Evolutionary conservation across 2,797 vertebrate species (phyloP).

Genomic region (Triplophysa yarkandensis): DNA sequence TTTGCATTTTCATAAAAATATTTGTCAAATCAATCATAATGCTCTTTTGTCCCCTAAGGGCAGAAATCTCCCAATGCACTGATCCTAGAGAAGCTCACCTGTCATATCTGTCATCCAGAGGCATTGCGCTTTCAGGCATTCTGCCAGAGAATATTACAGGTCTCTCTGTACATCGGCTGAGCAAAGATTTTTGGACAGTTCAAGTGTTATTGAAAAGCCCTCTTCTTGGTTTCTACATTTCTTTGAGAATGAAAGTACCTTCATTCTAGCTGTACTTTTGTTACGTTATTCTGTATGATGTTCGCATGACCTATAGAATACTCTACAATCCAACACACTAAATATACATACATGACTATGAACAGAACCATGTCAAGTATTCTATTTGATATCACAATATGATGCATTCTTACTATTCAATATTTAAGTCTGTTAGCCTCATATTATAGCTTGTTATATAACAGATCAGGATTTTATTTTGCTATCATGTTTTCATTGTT

Average conservation of each 20-base stretch:
- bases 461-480: too few relatives aligned
- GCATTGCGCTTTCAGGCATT: background rate
- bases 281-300: background rate
- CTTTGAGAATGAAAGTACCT: background rate
- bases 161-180: constrained; percentile 6
- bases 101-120: constrained; percentile 10
- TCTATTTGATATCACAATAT: too few relatives aligned
- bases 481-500: too few relatives aligned
- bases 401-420: too few relatives aligned
- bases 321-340: too few relatives aligned
- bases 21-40: background rate
- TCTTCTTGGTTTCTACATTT: background rate
- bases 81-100: background rate
- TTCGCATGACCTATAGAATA: background rate
- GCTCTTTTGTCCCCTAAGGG: background rate
- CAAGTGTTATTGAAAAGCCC: background rate
- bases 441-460: too few relatives aligned
- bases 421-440: too few relatives aligned
- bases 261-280: background rate
- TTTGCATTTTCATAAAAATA: background rate
- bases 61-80: background rate
- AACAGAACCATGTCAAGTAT: too few relatives aligned
- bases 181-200: constrained; percentile 7
- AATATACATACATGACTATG: too few relatives aligned
- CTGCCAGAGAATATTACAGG: constrained; percentile 9